Base-by-base conservation (phyloP, 2,888 invertebrate species). In the Sarcophaga variegata region DNA sequence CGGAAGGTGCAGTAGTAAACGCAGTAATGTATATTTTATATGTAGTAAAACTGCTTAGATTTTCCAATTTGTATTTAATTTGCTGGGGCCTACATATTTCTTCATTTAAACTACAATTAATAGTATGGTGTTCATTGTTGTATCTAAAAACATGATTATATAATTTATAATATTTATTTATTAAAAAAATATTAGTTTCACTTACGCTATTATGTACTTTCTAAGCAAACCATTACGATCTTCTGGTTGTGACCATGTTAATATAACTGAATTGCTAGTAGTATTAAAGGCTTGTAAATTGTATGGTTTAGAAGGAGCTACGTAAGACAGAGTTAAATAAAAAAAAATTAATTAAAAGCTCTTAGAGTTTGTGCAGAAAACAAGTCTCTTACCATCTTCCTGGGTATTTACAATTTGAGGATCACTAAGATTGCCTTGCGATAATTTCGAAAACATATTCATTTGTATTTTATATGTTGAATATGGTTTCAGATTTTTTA, bases 1-100 rank as follows among this genome's bases (percentile, higher is more conserved):
- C 91, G 2, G 97, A 97, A 90, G 96, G 96, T 60, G 94, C 93
- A 0, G 94, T 93, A 0, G 97, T 97, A 90, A 96, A 97, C 0
- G 97, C 97, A 66, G 94, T 94, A 2, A 97, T 94, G 80, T 94
- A 94, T 25, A 97, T 95, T 75, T 95, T 95, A 92, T 97, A 98
- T 84, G 95, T 95, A 0, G 95, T 95, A 90, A 95, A 96, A 80
- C 95, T 95, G 62, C 93, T 92, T 60, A 97, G 94, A 63, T 91
- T 90, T 59, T 89, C 88, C 11, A 93, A 79, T 25, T 90, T 88
- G 25, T 81, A 88, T 47, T 60, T 62, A 67, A 86, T 75, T 71
- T 83, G 75, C 10, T 81, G 86, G 6, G 79, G n/a, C 0, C 63
- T 64, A 71, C 85, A 88, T 66, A 37, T 70, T 3, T 59, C n/a